Evolutionary conservation across 2,797 vertebrate genomes (phyloP), one percentile per base, ranked within the genome.

Genomic region (Arvicola amphibius): DNA sequence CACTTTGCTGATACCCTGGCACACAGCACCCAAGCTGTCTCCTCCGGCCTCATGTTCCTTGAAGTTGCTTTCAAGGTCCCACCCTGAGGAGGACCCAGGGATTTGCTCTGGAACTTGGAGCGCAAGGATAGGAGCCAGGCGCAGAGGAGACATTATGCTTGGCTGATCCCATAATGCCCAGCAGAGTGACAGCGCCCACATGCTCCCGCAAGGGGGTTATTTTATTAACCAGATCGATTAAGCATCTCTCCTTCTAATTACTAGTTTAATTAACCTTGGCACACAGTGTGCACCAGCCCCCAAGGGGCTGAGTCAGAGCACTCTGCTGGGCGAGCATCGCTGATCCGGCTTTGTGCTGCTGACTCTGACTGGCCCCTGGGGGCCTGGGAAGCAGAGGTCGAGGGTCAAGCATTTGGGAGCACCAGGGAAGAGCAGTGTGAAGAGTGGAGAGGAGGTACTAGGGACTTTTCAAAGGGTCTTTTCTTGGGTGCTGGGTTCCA

Each of bases 191-290:
- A 86, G 94, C 1, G 8, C 61, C 92, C 46, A 2, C 0, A 5
- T 53, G 91, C 89, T 95, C 61, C 1, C 84, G 67, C 65, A 32
- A 97, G 81, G 83, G 92, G 92, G 91, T 98, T 97, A 97, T 98
- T 98, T 98, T 98, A 98, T 97, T 98, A 98, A 98, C 97, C 97
- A 96, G 96, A 96, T 97, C 98, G 97, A 98, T 98, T 98, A 98
- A 98, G 98, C 97, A 97, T 97, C 97, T 97, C 97, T 98, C 96
- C 96, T 98, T 97, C 97, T 98, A 98, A 98, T 98, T 98, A 97
- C 97, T 93, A 97, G 98, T 98, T 98, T 98, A 98, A 98, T 98
- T 98, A 98, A 98, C 98, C 98, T 98, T 98, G 98, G 98, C 98
- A 98, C 96, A 96, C 96, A 95, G 97, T 92, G 86, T 96, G 97